Base-by-base conservation (phyloP, 2,797 vertebrate genomes). In the Centropyge bicolor region DNA sequence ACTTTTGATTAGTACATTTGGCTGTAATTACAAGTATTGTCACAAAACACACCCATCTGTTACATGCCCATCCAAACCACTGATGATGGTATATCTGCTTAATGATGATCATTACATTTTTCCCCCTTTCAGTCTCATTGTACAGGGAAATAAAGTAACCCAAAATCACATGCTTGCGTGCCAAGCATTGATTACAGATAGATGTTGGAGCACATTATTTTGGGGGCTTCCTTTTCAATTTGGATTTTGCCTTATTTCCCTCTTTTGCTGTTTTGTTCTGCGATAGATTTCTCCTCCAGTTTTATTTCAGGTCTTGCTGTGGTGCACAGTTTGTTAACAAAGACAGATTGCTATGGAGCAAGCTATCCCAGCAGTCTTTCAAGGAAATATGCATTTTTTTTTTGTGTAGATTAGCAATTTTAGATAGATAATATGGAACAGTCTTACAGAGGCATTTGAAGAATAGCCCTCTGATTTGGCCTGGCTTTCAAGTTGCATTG, bases 21-120 rank as follows among this genome's bases (percentile, higher is more conserved):
- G 89, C 84, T 90, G 76, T 93, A 92, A 94, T 94, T 94, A 93
- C 86, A 87, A 91, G 88, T 90, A 87, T 91, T 91, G 92, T 91
- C 90, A 87, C 82, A 88, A 90, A 92, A 93, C 82, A 85, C 74
- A 84, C 77, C 83, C 70, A 62, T 86, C 90, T 88, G 78, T 85
- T 88, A 86, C 80, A 74, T 77, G 80, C 74, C 87, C 80, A 82
- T 93, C 91, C 89, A 89, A 92, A 85, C 81, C 78, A 65, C 83
- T 79, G 82, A 93, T 92, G 90, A 82, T 87, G 83, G 83, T 85
- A 78, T 87, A 89, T 90, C 89, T 91, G 74, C 86, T 83, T 93
- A 92, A 93, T 93, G 80, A 93, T 86, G 80, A 90, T 93, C 89
- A 91, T 94, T 93, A 89, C 59, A 76, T 80, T 69, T 73, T 14